Percentiles rank a stretch among this genome's conserved stretches.
phyloP scores from a whole-genome alignment of 2,113 vertebrate species.

The Hydrolagus affinis region DNA sequence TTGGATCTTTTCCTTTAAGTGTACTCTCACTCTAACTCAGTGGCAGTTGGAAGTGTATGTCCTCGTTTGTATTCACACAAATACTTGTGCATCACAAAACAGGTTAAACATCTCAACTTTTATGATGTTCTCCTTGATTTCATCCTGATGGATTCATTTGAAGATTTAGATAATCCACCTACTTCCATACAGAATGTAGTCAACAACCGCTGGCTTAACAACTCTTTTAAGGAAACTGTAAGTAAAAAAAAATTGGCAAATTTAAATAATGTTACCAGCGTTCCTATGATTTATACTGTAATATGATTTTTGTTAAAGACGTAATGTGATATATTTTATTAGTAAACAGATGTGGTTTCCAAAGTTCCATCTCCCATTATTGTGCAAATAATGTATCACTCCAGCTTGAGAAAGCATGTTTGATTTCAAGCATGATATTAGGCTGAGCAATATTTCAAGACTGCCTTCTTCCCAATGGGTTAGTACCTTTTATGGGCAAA shows the following conservation, averaged over 20 bases:
- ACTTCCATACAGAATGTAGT: slow-evolving; percentile 89
- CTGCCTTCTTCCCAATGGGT: slow-evolving; percentile 38
- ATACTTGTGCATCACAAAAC: background rate
- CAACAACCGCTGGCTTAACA: slow-evolving; percentile 92
- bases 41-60: no score
- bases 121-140: slow-evolving; percentile 95
- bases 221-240: slow-evolving; percentile 92
- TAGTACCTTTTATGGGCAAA: slow-evolving; percentile 53
- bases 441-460: background rate
- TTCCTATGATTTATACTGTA: no score
- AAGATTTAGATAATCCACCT: slow-evolving; percentile 95
- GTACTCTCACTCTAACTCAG: background rate
- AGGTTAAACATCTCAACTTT: slow-evolving; percentile 93
- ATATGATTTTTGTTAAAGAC: no score
- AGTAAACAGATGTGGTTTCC: no score
- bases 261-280: no score
- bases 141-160: slow-evolving; percentile 95
- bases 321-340: no score
- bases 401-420: no score
- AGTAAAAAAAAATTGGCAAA: slow-evolving; percentile 41
- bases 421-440: background rate
- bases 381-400: no score
- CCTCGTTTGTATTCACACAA: background rate
- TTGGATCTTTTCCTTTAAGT: background rate
- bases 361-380: no score